Conservation (phyloP, 2,888 invertebrate genomes). For the Troglohyphantes excavatus region DNA sequence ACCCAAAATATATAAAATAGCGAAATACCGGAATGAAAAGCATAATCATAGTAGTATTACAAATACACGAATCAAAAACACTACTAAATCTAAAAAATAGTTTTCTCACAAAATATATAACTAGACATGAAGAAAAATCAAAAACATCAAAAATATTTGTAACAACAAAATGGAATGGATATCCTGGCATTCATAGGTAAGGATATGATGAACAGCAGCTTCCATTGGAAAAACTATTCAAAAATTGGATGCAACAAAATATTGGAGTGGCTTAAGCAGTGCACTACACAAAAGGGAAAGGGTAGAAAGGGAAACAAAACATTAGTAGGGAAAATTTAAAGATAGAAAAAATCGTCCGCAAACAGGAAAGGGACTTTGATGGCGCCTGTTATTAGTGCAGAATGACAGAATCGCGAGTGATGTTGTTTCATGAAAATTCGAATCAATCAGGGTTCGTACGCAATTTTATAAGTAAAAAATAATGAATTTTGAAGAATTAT, state of each 20-base stretch:
- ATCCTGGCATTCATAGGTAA: conserved; percentile 51
- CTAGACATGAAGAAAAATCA: background rate
- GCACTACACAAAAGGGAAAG: background rate
- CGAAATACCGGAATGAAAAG: background rate
- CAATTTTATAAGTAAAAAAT: too few species aligned
- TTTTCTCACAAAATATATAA: background rate
- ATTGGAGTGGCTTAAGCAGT: background rate
- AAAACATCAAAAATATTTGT: conserved; percentile 3
- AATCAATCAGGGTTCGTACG: too few species aligned
- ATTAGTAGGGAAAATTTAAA: background rate
- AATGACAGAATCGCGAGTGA: background rate
- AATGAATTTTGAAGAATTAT: too few species aligned
- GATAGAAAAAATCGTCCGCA: background rate
- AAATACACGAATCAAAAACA: background rate
- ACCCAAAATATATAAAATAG: too few species aligned
- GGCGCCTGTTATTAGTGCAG: background rate
- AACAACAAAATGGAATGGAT: background rate
- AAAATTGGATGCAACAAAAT: conserved; percentile 5
- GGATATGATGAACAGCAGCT: conserved; percentile 67
- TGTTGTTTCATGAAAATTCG: background rate
- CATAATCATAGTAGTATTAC: background rate
- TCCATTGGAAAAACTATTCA: background rate
- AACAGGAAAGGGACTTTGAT: background rate
- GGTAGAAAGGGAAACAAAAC: background rate
- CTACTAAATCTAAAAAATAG: background rate